Percentiles rank a stretch among this genome's conserved stretches.
Evolutionary conservation across 2,888 invertebrate genomes (phyloP).

Genomic region (Branchellion lobata): DNA sequence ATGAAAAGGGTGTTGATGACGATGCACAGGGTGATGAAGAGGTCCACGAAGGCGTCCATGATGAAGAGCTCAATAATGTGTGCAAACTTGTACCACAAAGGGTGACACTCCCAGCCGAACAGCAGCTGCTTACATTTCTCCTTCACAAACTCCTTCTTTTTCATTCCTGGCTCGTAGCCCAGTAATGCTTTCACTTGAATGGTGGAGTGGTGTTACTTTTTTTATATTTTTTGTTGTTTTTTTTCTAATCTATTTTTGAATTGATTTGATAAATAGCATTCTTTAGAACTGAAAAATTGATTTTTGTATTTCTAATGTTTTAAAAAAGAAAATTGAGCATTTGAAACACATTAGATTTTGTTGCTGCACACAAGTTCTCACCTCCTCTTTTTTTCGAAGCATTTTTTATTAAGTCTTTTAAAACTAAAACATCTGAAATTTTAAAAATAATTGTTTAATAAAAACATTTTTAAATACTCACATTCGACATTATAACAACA

Average conservation of each 20-base stretch:
- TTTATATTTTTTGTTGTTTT: background rate
- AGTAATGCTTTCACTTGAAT: constrained; percentile 19
- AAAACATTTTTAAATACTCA: too few species aligned
- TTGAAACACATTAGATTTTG: too few species aligned
- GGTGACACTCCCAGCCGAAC: constrained; percentile 85
- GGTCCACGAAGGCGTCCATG: constrained; percentile 95
- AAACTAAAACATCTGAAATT: constrained; percentile 41
- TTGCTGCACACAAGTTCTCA: too few species aligned
- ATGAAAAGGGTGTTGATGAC: constrained; percentile 95
- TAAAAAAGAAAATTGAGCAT: too few species aligned
- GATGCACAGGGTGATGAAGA: constrained; percentile 96
- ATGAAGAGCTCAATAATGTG: constrained; percentile 80
- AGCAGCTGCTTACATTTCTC: constrained; percentile 56
- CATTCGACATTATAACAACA: too few species aligned
- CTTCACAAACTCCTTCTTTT: constrained; percentile 54
- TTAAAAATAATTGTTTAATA: too few species aligned
- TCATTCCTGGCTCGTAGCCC: constrained; percentile 46
- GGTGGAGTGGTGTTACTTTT: background rate
- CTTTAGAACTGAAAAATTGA: background rate
- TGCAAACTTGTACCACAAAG: constrained; percentile 70
- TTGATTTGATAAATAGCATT: background rate
- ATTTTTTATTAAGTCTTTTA: constrained; percentile 45
- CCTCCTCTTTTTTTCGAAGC: constrained; percentile 41
- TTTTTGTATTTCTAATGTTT: background rate
- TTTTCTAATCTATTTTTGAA: background rate